Evolutionary conservation across 1,140 invertebrate species (phyloP).

Genomic region (Spodoptera litura): DNA sequence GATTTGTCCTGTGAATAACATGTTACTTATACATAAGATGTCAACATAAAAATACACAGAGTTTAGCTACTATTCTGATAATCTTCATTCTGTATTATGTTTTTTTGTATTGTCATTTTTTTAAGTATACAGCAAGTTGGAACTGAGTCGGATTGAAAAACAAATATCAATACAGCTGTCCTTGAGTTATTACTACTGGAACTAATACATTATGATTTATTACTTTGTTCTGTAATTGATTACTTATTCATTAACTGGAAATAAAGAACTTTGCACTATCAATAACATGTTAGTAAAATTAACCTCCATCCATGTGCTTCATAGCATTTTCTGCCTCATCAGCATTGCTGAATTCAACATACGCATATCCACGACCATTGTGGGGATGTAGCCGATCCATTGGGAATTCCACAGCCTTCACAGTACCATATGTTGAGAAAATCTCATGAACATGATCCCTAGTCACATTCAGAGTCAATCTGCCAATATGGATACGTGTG

Average conservation of each 20-base stretch:
- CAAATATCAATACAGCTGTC: too few species aligned
- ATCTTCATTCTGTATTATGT: too few species aligned
- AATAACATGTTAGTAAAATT: background rate
- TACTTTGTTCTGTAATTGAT: too few species aligned
- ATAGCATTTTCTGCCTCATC: slow-evolving; percentile 99
- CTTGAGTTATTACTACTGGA: too few species aligned
- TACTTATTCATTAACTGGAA: too few species aligned
- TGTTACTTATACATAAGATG: background rate
- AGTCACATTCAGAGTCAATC: slow-evolving; percentile 96
- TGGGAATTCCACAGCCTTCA: slow-evolving; percentile 96
- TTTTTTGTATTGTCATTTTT: too few species aligned
- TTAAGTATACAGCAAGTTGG: too few species aligned
- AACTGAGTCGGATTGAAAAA: too few species aligned
- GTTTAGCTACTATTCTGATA: background rate
- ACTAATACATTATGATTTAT: too few species aligned
- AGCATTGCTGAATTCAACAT: slow-evolving; percentile 96
- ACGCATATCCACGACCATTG: slow-evolving; percentile 95
- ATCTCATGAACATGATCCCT: slow-evolving; percentile 98
- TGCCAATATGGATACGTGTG: slow-evolving; percentile 96
- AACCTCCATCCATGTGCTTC: slow-evolving; percentile 99
- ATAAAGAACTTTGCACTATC: too few species aligned
- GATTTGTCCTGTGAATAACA: slow-evolving; percentile 88
- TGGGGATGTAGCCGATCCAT: slow-evolving; percentile 94
- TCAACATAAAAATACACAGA: background rate
- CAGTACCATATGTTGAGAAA: slow-evolving; percentile 96